Evolutionary conservation across 2,888 invertebrate genomes (phyloP).

Genomic region (Andrena praecox): DNA sequence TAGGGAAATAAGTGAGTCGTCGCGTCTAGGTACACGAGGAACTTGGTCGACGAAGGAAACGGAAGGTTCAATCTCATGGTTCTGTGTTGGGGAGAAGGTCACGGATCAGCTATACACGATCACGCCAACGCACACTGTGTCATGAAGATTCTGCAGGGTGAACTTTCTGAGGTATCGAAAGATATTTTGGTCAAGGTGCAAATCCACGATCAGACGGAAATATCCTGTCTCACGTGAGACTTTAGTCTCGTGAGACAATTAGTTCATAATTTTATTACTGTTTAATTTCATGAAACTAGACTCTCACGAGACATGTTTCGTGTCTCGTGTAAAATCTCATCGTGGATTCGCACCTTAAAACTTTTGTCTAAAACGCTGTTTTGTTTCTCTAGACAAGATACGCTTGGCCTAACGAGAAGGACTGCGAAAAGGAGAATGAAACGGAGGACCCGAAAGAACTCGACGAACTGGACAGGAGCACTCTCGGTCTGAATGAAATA

Average conservation of each 20-base stretch:
- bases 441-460: slow-evolving; percentile 85
- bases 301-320: no score
- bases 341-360: background rate
- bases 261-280: no score
- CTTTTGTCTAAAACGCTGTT: background rate
- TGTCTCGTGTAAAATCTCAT: no score
- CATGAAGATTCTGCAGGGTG: slow-evolving; percentile 96
- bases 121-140: slow-evolving; percentile 99
- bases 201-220: no score
- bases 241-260: no score
- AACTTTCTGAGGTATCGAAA: slow-evolving; percentile 90
- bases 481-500: slow-evolving; percentile 91
- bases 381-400: slow-evolving; percentile 86
- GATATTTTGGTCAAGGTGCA: no score
- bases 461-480: slow-evolving; percentile 88
- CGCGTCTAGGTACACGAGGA: slow-evolving; percentile 93
- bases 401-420: slow-evolving; percentile 89
- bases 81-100: slow-evolving; percentile 99
- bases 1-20: slow-evolving; percentile 11
- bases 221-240: no score
- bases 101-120: slow-evolving; percentile 97
- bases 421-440: slow-evolving; percentile 82
- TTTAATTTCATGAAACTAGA: no score
- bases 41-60: slow-evolving; percentile 97
- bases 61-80: slow-evolving; percentile 99